Percentiles rank a stretch among this genome's conserved stretches.
Conservation (phyloP, 2,113 vertebrate genomes). For the Peucedramus taeniatus region DNA sequence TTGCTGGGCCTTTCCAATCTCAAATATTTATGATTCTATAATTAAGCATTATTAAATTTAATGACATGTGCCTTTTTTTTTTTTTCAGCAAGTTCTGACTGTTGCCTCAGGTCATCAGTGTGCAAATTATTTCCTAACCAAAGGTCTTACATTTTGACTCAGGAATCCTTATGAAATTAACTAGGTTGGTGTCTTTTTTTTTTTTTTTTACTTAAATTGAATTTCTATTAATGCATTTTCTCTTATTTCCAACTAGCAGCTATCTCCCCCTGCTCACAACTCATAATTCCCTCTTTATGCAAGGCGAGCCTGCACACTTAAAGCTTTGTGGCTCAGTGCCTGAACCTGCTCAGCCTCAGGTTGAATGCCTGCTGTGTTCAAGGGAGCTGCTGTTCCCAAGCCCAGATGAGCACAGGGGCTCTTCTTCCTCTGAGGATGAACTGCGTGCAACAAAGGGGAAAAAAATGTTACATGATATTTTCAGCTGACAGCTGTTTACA, state of each 20-base stretch:
- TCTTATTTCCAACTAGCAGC: background rate
- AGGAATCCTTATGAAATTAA: constrained; percentile 19
- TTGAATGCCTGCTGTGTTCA: background rate
- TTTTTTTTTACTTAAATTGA: background rate
- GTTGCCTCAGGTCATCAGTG: constrained; percentile 23
- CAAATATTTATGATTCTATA: constrained; percentile 64
- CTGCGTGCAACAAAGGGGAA: background rate
- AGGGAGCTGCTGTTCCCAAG: background rate
- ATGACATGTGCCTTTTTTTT: constrained; percentile 14
- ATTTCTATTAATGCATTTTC: background rate
- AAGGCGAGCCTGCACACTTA: background rate
- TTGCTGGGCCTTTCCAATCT: constrained; percentile 44
- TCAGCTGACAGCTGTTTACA: background rate
- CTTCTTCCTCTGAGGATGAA: background rate
- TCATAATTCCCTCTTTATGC: background rate
- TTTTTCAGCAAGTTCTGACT: background rate
- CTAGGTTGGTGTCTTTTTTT: background rate
- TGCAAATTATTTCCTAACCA: constrained; percentile 48
- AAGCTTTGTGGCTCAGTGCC: background rate
- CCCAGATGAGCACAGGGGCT: background rate
- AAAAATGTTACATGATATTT: background rate
- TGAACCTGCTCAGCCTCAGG: background rate
- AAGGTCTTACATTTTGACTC: constrained; percentile 27
- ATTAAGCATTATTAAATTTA: constrained; percentile 62
- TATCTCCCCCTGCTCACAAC: background rate